A percentile compares a stretch with the other conserved stretches of the same genome.
These are phyloP conservation scores for Euwallacea similis DNA, from an alignment of 1,140 invertebrate genomes.

Conservation along the genomic window DNA sequence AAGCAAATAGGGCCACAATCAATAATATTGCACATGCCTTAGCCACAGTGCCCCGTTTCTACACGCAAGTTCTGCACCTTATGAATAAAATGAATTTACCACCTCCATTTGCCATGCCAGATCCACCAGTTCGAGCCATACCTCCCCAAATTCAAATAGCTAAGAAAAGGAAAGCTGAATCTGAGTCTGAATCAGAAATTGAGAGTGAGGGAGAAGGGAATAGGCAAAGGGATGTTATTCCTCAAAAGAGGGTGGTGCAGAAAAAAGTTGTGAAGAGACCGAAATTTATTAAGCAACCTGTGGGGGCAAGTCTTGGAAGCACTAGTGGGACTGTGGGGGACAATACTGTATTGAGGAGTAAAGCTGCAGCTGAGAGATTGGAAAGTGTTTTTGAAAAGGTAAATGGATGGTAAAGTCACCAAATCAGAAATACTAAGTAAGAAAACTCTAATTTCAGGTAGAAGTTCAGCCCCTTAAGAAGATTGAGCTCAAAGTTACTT, in stretches of 20 bases:
- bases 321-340: too few relatives aligned
- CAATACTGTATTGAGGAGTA: too few relatives aligned
- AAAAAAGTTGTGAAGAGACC: conserved; percentile 65
- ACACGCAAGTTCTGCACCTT: conserved; percentile 82
- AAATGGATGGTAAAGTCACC: too few relatives aligned
- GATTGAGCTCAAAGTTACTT: conserved; percentile 65
- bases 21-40: conserved; percentile 78
- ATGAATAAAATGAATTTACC: conserved; percentile 96
- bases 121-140: conserved; percentile 39
- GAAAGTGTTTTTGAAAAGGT: conserved; percentile 69
- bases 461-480: conserved; percentile 61
- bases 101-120: conserved; percentile 74
- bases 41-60: conserved; percentile 76
- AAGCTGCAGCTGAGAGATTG: conserved; percentile 51
- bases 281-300: conserved; percentile 55
- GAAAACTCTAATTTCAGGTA: neutral
- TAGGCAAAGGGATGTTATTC: conserved; percentile 53
- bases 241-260: conserved; percentile 61
- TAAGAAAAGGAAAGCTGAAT: conserved; percentile 33
- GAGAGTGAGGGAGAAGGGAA: conserved; percentile 66
- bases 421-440: too few relatives aligned
- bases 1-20: conserved; percentile 70
- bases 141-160: conserved; percentile 27
- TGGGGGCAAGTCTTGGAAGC: too few relatives aligned
- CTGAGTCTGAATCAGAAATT: conserved; percentile 73